Percentiles rank a stretch among this genome's conserved stretches.
Evolutionary conservation across 2,888 invertebrate genomes (phyloP).

Genomic region (Idaea straminata): DNA sequence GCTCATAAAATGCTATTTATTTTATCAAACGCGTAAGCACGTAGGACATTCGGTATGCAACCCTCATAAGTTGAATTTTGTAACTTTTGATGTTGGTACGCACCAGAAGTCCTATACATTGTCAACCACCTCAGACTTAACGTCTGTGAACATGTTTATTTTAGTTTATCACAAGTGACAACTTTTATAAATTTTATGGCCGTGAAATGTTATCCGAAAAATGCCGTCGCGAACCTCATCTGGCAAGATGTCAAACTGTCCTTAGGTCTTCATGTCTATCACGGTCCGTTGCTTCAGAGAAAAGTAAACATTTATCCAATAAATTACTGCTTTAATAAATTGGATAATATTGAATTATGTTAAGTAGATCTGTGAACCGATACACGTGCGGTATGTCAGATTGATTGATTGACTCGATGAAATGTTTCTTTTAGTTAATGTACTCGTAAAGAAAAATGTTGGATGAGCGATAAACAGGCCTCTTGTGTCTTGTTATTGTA

Average conservation of each 20-base stretch:
- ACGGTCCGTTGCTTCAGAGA: background rate
- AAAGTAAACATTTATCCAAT: background rate
- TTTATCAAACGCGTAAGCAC: too few relatives aligned
- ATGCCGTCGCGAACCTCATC: slow-evolving; percentile 48
- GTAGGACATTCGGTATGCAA: too few relatives aligned
- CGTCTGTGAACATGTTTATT: slow-evolving; percentile 50
- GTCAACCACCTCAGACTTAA: slow-evolving; percentile 22
- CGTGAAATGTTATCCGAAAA: slow-evolving; percentile 58
- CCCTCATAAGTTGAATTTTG: too few relatives aligned
- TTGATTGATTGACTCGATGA: background rate
- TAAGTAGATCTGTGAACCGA: background rate
- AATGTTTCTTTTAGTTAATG: background rate
- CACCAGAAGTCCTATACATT: too few relatives aligned
- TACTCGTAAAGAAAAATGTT: background rate
- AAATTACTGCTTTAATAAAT: background rate
- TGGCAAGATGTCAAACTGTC: slow-evolving; percentile 67
- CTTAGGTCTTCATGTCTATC: slow-evolving; percentile 53
- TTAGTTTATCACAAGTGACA: slow-evolving; percentile 52
- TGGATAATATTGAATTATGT: slow-evolving; percentile 1
- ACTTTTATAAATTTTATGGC: slow-evolving; percentile 49
- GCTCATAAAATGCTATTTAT: too few relatives aligned
- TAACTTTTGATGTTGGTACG: too few relatives aligned
- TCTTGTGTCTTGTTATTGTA: background rate
- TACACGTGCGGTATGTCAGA: background rate
- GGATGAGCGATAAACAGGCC: background rate